Base-by-base conservation (phyloP, 2,888 invertebrate genomes). In the Dilophus febrilis region DNA sequence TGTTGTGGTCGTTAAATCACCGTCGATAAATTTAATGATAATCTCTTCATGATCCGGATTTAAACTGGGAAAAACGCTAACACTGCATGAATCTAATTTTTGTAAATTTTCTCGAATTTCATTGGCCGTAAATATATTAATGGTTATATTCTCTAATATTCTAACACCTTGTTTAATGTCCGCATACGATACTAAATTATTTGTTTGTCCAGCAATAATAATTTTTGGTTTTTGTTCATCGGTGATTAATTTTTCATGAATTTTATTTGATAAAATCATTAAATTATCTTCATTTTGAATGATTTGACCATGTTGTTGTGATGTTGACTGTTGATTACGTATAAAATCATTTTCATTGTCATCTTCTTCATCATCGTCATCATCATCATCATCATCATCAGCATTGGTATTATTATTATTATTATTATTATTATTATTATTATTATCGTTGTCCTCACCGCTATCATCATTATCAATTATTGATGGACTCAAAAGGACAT, bases 21-120 rank as follows among this genome's bases (percentile, higher is more conserved):
- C 60, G 5, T 22, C 22, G 8, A 6, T 22, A 22, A 6, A 6
- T 22, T 6, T 22, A 6, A 61, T 53, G 44, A 59, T 53, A 14
- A 62, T 61, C 49, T 83, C 85, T 62, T 97, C 97, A 61, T 92
- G 88, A 64, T 94, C 92, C 7, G 92, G 88, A 67, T 94, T 90
- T 48, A 97, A 66, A 7, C 90, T 87, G 27, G 95, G 95, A 61
- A 91, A 88, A 43, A 95, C 91, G 34, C 86, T 82, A 41, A 97
- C 81, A 44, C 84, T 83, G 64, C 97, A 97, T 40, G 88, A 86
- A 61, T 95, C 94, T 51, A 95, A 62, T 57, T 81, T 77, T 57
- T 81, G 77, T 40, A 52, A 40, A 29, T 70, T 68, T 5, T 47
- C 44, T 17, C 42, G 40, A 1, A 46, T 34, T 13, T 42, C 44